A percentile compares a stretch with the other conserved stretches of the same genome.
These are phyloP conservation scores for Gymnocypris eckloni DNA, from an alignment of 2,797 vertebrate species.

Conservation along the genomic window DNA sequence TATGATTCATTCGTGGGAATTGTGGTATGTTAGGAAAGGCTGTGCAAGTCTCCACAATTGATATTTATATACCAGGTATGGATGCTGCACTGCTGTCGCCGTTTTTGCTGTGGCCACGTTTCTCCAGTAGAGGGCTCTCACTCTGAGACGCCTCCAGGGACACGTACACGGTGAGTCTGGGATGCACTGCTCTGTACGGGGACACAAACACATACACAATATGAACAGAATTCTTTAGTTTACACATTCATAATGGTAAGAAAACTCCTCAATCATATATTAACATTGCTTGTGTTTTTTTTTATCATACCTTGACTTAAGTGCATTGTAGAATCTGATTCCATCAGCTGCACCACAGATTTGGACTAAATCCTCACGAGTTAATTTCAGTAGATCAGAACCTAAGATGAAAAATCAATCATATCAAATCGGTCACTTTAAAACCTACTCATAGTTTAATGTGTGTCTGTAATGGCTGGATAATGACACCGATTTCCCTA, in stretches of 20 bases:
- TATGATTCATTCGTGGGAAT: background rate
- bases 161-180: constrained; percentile 92
- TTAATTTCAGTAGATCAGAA: constrained; percentile 95
- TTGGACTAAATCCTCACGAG: constrained; percentile 93
- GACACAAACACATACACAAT: constrained; percentile 32
- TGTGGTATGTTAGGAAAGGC: background rate
- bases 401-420: constrained; percentile 73
- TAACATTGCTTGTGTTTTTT: background rate
- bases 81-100: constrained; percentile 81
- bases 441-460: background rate
- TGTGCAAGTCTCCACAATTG: background rate
- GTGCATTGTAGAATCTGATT: constrained; percentile 93
- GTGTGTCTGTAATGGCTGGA: background rate
- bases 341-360: constrained; percentile 97
- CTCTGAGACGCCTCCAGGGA: constrained; percentile 85
- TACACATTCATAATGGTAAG: background rate
- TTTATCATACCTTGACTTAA: constrained; percentile 89
- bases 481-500: too few species aligned
- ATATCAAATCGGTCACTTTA: background rate
- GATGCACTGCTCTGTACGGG: constrained; percentile 87
- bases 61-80: constrained; percentile 82
- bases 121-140: constrained; percentile 81
- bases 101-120: constrained; percentile 80
- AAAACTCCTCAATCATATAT: background rate
- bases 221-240: background rate